phyloP scores from a whole-genome alignment of 2,113 vertebrate species.

The Dicentrarchus labrax region DNA sequence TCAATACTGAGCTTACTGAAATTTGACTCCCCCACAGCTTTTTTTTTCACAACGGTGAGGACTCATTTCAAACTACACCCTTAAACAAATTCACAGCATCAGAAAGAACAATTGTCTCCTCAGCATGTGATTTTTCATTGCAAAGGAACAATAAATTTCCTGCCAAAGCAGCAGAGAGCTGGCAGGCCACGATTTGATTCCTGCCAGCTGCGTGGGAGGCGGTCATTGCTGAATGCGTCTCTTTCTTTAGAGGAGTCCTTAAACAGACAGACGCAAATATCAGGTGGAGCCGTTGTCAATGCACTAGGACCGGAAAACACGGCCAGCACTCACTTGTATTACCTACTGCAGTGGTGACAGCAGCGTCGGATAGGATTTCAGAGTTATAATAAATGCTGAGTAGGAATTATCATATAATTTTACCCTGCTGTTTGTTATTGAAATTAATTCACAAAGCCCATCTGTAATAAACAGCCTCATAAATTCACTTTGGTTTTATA shows the following conservation, averaged over 20 bases:
- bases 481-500: neutral
- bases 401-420: constrained; percentile 9
- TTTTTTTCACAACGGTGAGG: constrained; percentile 9
- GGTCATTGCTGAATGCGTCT: constrained; percentile 41
- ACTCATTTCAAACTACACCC: constrained; percentile 4
- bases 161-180: constrained; percentile 32
- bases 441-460: constrained; percentile 4
- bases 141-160: constrained; percentile 39
- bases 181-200: constrained; percentile 28
- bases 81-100: constrained; percentile 26
- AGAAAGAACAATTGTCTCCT: constrained; percentile 8
- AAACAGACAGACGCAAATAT: constrained; percentile 22
- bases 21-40: neutral
- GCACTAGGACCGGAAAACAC: neutral
- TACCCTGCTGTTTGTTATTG: neutral
- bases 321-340: constrained; percentile 4
- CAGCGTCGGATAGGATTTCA: neutral
- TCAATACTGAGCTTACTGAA: neutral
- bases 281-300: neutral
- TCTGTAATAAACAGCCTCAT: neutral
- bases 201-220: constrained; percentile 42
- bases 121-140: constrained; percentile 34
- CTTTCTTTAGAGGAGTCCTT: constrained; percentile 28
- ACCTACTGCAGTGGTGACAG: constrained; percentile 21
- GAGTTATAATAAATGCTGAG: constrained; percentile 10